Conservation (phyloP, 2,888 invertebrate genomes). For the Apamea anceps region DNA sequence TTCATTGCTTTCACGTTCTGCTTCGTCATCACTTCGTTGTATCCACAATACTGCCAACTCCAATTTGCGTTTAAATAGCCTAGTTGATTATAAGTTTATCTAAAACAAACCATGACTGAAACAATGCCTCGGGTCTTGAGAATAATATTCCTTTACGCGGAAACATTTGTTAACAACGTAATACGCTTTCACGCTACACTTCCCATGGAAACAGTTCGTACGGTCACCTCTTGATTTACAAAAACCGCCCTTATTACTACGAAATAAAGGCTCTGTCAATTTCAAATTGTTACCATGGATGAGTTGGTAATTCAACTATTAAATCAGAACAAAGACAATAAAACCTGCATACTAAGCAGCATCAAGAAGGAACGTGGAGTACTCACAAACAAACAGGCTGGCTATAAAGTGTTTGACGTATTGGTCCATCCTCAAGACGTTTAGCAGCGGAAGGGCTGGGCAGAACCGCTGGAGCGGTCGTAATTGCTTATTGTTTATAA, state of each 20-base stretch:
- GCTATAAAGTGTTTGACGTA: conserved; percentile 57
- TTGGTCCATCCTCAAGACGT: conserved; percentile 62
- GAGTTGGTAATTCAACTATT: not conserved
- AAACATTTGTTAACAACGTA: conserved; percentile 7
- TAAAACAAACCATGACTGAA: not conserved
- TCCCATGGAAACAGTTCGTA: not conserved
- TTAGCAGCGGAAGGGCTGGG: conserved; percentile 80
- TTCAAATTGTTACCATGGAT: not conserved
- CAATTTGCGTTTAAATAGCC: conserved; percentile 2
- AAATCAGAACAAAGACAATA: conserved; percentile 34
- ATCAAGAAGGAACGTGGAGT: conserved; percentile 26
- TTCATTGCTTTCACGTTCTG: not conserved
- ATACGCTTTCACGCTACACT: conserved; percentile 29
- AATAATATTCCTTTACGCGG: not conserved
- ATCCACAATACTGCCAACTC: no score
- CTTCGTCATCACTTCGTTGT: conserved; percentile 1
- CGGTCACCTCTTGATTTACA: not conserved
- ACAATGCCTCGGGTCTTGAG: not conserved
- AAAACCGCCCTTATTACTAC: not conserved
- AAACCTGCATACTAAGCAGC: conserved; percentile 38
- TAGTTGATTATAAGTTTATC: conserved; percentile 12
- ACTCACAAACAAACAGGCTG: conserved; percentile 20
- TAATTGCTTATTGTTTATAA: conserved; percentile 83
- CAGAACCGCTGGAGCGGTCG: conserved; percentile 75
- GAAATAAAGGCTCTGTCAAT: not conserved